Conservation (phyloP, 2,113 vertebrate species). For the Cichladusa arquata region DNA sequence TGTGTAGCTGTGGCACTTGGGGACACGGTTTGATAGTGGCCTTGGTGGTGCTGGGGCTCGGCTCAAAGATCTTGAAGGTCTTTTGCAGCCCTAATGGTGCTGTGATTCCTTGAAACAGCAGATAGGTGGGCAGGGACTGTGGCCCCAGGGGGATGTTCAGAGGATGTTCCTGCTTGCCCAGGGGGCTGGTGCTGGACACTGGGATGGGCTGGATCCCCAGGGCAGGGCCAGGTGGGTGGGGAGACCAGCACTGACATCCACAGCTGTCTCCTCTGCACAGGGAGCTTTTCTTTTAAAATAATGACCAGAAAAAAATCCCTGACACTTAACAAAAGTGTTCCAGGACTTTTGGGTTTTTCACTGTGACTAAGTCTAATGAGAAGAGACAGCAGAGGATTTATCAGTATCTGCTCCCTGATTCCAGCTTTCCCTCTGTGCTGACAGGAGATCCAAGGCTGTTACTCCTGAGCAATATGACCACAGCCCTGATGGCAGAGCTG, state of each 20-base stretch:
- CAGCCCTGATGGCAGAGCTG: background rate
- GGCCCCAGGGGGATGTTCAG: background rate
- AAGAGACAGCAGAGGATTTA: background rate
- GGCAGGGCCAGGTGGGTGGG: background rate
- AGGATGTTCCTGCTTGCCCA: background rate
- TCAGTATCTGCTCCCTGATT: background rate
- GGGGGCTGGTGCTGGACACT: background rate
- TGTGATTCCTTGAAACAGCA: background rate
- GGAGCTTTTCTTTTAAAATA: background rate
- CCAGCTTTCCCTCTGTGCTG: background rate
- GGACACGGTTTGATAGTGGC: background rate
- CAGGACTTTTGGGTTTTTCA: background rate
- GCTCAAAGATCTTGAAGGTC: background rate
- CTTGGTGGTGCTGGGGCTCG: background rate
- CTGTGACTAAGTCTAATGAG: background rate
- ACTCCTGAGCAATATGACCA: background rate
- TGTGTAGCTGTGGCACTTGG: background rate
- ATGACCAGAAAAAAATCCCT: background rate
- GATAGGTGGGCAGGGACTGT: accelerated
- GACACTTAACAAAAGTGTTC: background rate
- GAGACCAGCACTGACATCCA: background rate
- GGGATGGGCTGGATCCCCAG: background rate
- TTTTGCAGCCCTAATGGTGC: background rate
- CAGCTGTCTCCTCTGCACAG: accelerated
- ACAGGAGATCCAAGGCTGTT: background rate